Evolutionary conservation across 1,140 invertebrate species (phyloP).

Genomic region (Zaprionus camerounensis): DNA sequence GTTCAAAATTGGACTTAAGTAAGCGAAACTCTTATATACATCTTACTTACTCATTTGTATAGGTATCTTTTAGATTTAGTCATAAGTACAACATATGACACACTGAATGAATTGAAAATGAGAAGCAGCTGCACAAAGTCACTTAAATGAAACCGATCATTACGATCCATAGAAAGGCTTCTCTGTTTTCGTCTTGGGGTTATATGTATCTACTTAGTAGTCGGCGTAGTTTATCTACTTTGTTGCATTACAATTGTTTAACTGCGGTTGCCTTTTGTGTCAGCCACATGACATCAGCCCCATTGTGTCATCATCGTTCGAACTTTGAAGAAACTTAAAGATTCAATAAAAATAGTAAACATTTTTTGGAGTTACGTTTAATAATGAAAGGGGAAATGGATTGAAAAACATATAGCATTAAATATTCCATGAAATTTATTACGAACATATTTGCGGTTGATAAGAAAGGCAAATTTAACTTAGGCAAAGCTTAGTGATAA

Average conservation of each 20-base stretch:
- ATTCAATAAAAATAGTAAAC: not conserved
- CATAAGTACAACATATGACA: not conserved
- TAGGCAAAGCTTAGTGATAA: conserved; percentile 25
- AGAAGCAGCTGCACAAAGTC: not conserved
- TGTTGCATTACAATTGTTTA: conserved; percentile 16
- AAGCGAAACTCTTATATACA: conserved; percentile 44
- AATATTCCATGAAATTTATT: conserved; percentile 2
- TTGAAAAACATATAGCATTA: not conserved
- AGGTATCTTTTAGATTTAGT: not conserved
- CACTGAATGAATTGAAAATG: not conserved
- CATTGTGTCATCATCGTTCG: conserved; percentile 37
- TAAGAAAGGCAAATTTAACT: conserved; percentile 28
- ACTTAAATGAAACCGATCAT: conserved; percentile 19
- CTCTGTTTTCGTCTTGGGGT: conserved; percentile 4
- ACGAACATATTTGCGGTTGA: conserved; percentile 23
- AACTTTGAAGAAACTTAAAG: not conserved
- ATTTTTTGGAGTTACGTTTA: not conserved
- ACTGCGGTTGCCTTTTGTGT: conserved; percentile 10
- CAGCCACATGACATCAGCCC: conserved; percentile 44
- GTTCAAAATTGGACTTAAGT: conserved; percentile 82
- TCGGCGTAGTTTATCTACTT: conserved; percentile 23
- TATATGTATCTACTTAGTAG: conserved; percentile 7
- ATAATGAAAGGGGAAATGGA: not conserved
- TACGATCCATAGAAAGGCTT: conserved; percentile 4
- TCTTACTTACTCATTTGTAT: not conserved